These are phyloP conservation scores for Entomyzon cyanotis DNA, from an alignment of 2,113 vertebrate genomes.

Conservation along the genomic window DNA sequence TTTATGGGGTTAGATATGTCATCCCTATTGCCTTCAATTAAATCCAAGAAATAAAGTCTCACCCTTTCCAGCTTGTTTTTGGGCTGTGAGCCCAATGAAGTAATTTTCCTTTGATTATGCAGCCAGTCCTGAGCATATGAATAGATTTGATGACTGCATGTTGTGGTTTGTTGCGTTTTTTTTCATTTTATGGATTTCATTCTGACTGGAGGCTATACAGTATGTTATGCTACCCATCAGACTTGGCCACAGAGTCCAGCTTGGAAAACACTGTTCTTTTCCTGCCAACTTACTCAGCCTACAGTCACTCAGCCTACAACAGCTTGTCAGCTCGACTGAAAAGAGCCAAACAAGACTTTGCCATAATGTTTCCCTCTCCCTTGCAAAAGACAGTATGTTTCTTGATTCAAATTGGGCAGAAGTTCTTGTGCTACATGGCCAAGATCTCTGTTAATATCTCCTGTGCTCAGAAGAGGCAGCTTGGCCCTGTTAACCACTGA, in stretches of 20 bases:
- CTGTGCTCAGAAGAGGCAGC: neutral
- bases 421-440: neutral
- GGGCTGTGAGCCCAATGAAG: conserved; percentile 25
- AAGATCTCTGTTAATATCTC: neutral
- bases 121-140: neutral
- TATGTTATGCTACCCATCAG: conserved; percentile 30
- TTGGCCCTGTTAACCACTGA: neutral
- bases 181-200: neutral
- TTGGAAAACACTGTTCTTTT: neutral
- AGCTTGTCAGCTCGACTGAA: conserved; percentile 20
- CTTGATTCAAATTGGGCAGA: neutral
- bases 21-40: neutral
- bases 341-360: conserved; percentile 7
- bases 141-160: conserved; percentile 29
- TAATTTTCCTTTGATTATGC: conserved; percentile 49
- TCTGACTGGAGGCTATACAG: conserved; percentile 34
- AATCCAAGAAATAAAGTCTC: conserved; percentile 33
- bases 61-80: neutral
- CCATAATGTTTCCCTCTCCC: neutral
- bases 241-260: neutral
- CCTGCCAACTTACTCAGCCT: conserved; percentile 39
- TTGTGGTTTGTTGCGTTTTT: neutral
- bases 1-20: neutral
- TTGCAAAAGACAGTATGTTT: neutral
- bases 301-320: conserved; percentile 7